Evolutionary conservation across 2,797 vertebrate species (phyloP), one percentile per base, ranked within the genome.

Genomic region (Gymnothorax javanicus): DNA sequence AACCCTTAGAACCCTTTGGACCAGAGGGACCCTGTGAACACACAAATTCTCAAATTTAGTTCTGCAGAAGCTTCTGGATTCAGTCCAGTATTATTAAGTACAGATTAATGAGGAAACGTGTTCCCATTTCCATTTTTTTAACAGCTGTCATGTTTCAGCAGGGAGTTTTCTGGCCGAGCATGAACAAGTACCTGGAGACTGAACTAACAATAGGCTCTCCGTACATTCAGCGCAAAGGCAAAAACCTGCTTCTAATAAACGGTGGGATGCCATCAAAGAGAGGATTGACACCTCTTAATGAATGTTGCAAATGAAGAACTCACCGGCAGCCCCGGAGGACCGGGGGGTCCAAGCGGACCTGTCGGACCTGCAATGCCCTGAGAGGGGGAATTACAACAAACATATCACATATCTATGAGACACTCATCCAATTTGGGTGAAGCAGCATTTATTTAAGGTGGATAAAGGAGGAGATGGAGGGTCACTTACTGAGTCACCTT

Each of bases 241-340:
- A 17, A 77, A 75, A 17, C 15, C 17, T 4, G 27, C 12, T 62
- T 73, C 69, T 77, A 77, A 77, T 77, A 6, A 54, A 52, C 3
- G 69, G 7, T 13, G 25, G 33, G 6, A 2, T 9, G 13, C 25
- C 33, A 75, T 33, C 11, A 43, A 15, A 50, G 33, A 1, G 9
- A 75, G 25, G 50, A 71, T 27, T 12, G 9, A 67, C 62, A 67
- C 20, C 62, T 67, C 62, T 23, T 0, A 67, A n/a, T 33, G 67
- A 25, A 71, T 71, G n/a, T 71, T 8, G 17, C 4, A 52, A 23
- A 23, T 54, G 52, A 17, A 79, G 75, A 79, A 54, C 96, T 69
- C 93, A 99, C 98, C 94, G 98, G 97, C 54, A 99, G 92, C 90
- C 98, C 98, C 0, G 96, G 96, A 43, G 95, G 95, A 0, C 98